Conservation (phyloP, 1,140 invertebrate genomes). For the Ceratoteleas bidentatus region DNA sequence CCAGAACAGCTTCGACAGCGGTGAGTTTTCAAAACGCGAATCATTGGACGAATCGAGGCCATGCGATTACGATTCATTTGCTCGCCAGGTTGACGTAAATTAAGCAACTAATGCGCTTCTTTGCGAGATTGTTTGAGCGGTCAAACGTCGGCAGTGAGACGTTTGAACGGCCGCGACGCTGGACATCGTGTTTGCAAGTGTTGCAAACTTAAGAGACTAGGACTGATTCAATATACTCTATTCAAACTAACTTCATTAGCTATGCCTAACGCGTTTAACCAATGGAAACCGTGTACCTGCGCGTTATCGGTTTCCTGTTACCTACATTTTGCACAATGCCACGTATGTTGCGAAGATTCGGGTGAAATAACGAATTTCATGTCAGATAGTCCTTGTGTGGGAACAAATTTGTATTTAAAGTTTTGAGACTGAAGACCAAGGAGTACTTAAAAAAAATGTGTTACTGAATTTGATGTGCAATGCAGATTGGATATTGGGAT, state of each 20-base stretch:
- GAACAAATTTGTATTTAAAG: too few species aligned
- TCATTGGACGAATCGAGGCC: too few species aligned
- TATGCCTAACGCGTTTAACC: constrained; percentile 56
- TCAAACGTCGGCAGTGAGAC: too few species aligned
- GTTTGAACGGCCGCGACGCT: too few species aligned
- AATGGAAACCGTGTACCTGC: constrained; percentile 24
- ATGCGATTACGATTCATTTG: too few species aligned
- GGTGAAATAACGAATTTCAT: background rate
- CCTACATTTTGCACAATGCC: constrained; percentile 20
- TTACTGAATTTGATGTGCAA: too few species aligned
- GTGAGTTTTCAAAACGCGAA: constrained; percentile 68
- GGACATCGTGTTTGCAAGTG: constrained; percentile 52
- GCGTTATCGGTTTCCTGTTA: constrained; percentile 18
- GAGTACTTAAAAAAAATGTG: too few species aligned
- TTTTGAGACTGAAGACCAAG: too few species aligned
- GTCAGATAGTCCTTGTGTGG: too few species aligned
- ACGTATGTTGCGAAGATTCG: constrained; percentile 12
- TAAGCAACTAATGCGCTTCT: constrained; percentile 27
- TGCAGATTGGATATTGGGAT: too few species aligned
- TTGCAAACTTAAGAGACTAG: constrained; percentile 52
- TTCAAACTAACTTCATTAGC: constrained; percentile 53
- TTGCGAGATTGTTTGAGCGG: constrained; percentile 26
- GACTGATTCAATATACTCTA: constrained; percentile 60
- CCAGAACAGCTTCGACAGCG: constrained; percentile 76
- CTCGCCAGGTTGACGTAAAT: background rate